Evolutionary conservation across 2,888 invertebrate species (phyloP).

Genomic region (Heliconius erato): DNA sequence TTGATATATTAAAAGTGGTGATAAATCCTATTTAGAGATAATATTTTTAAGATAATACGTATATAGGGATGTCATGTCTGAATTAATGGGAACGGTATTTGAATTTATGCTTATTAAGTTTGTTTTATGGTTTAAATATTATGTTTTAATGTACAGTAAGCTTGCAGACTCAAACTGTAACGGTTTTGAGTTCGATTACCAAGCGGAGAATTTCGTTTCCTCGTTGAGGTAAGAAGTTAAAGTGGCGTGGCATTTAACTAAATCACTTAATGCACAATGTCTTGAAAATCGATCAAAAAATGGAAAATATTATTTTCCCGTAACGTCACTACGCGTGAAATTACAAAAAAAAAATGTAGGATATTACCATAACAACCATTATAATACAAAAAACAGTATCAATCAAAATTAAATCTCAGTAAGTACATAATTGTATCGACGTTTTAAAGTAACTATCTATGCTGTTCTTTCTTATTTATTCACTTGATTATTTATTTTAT

Average conservation of each 20-base stretch:
- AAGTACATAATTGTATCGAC: no score
- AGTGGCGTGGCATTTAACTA: not conserved
- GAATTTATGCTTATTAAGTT: not conserved
- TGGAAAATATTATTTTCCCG: not conserved
- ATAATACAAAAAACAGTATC: no score
- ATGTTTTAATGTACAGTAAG: not conserved
- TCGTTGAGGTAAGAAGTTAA: not conserved
- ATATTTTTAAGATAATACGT: conserved; percentile 22
- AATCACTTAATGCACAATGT: not conserved
- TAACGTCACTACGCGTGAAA: no score
- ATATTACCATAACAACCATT: no score
- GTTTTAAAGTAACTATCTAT: no score
- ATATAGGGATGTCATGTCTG: conserved; percentile 27
- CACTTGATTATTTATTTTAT: no score
- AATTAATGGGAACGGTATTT: conserved; percentile 20
- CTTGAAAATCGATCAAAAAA: not conserved
- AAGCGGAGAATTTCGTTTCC: not conserved
- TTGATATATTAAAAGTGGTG: conserved; percentile 42
- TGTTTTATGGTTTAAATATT: conserved; percentile 8
- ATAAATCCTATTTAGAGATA: conserved; percentile 35
- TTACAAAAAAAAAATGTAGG: no score
- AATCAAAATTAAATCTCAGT: no score
- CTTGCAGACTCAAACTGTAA: not conserved
- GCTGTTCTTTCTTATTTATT: no score
- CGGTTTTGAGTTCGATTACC: not conserved